phyloP scores from a whole-genome alignment of 2,888 invertebrate species.

The Eupithecia inturbata region DNA sequence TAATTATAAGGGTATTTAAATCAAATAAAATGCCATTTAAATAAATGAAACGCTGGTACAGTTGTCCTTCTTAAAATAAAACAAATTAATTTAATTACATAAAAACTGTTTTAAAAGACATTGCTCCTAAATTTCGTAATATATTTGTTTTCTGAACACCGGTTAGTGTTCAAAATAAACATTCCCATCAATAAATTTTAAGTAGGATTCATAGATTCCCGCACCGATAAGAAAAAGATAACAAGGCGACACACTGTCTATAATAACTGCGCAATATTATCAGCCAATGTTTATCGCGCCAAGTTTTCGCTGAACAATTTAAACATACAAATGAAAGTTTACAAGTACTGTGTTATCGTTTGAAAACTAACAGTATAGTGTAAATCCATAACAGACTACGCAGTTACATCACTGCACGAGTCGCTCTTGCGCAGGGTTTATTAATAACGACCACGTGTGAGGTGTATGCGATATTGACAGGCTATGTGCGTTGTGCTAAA shows the following conservation, averaged over 20 bases:
- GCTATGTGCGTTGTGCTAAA: slow-evolving; percentile 43
- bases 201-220: slow-evolving; percentile 3
- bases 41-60: neutral
- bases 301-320: slow-evolving; percentile 24
- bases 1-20: neutral
- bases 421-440: slow-evolving; percentile 71
- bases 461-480: slow-evolving; percentile 56
- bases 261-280: slow-evolving; percentile 39
- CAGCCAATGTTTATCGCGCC: slow-evolving; percentile 35
- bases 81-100: neutral
- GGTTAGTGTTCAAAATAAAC: neutral
- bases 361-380: slow-evolving; percentile 35
- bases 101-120: neutral
- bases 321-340: slow-evolving; percentile 39
- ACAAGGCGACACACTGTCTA: slow-evolving; percentile 32
- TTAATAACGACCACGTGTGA: slow-evolving; percentile 79
- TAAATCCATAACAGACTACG: slow-evolving; percentile 42
- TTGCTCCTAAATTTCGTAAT: neutral
- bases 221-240: slow-evolving; percentile 19
- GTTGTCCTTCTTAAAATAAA: neutral
- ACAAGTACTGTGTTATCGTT: slow-evolving; percentile 30
- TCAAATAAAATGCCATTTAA: neutral
- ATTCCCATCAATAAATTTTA: neutral
- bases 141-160: neutral
- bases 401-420: slow-evolving; percentile 75